These are phyloP conservation scores for Cynopterus sphinx DNA, from an alignment of 2,797 vertebrate species.

Conservation along the genomic window DNA sequence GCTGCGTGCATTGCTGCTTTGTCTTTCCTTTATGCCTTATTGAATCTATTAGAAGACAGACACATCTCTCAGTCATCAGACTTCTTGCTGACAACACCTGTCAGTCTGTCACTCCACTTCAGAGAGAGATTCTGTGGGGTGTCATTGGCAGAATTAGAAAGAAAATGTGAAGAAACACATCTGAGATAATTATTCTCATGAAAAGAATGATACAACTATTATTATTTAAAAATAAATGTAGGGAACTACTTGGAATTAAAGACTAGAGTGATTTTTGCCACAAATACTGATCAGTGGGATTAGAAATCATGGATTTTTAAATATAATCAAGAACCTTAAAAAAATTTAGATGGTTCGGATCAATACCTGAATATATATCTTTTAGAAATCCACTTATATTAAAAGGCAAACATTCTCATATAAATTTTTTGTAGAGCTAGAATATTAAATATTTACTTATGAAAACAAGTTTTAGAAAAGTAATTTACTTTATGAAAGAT, in stretches of 20 bases:
- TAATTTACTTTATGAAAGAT: not conserved
- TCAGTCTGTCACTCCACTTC: conserved; percentile 81
- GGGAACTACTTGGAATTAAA: conserved; percentile 4
- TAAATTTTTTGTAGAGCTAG: not conserved
- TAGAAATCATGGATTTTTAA: conserved; percentile 43
- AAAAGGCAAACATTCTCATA: not conserved
- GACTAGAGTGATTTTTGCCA: not conserved
- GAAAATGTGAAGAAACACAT: conserved; percentile 73
- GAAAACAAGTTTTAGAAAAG: not conserved
- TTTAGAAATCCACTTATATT: not conserved
- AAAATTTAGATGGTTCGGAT: not conserved
- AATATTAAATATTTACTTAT: not conserved
- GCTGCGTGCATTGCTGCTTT: conserved; percentile 66
- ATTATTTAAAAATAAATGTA: conserved; percentile 37
- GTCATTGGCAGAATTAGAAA: conserved; percentile 78
- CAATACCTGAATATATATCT: not conserved
- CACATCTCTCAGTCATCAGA: conserved; percentile 69
- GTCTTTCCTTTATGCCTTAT: conserved; percentile 78
- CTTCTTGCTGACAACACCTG: conserved; percentile 85
- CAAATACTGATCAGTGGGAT: not conserved
- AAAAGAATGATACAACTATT: conserved; percentile 65
- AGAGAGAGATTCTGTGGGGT: conserved; percentile 67
- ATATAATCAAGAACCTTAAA: not conserved
- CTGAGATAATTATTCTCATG: conserved; percentile 76
- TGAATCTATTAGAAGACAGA: conserved; percentile 81